These are phyloP conservation scores for Pseudochromis fuscus DNA, from an alignment of 2,797 vertebrate species.

Conservation along the genomic window DNA sequence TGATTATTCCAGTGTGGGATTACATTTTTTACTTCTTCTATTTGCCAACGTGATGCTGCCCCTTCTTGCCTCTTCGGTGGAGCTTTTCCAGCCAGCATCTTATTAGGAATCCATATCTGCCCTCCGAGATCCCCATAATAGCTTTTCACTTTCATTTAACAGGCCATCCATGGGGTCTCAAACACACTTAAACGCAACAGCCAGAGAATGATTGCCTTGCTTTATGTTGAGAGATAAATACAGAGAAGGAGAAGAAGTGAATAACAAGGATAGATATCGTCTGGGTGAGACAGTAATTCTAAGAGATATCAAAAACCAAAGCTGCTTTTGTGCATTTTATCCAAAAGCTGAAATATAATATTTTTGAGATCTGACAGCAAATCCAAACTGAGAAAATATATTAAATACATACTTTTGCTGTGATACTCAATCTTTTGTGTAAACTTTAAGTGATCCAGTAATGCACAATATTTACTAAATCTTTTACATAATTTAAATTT, in stretches of 20 bases:
- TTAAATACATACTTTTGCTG: background rate
- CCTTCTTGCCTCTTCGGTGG: background rate
- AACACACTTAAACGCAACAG: constrained; percentile 54
- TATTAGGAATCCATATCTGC: constrained; percentile 55
- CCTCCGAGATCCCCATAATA: constrained; percentile 53
- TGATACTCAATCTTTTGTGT: too few species aligned
- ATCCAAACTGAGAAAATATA: constrained; percentile 24
- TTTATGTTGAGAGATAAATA: constrained; percentile 32
- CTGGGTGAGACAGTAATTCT: constrained; percentile 26
- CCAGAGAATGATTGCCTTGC: constrained; percentile 46
- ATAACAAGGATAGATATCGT: constrained; percentile 25
- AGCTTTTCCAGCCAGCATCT: constrained; percentile 31
- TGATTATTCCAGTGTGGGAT: constrained; percentile 13
- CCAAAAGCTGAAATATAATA: background rate
- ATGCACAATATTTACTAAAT: constrained; percentile 38
- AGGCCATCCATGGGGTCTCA: constrained; percentile 39
- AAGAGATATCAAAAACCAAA: constrained; percentile 9
- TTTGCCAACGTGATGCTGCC: constrained; percentile 4
- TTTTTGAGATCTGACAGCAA: constrained; percentile 3
- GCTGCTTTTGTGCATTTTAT: constrained; percentile 14
- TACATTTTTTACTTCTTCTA: constrained; percentile 11
- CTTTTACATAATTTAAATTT: constrained; percentile 27
- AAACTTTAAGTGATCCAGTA: background rate
- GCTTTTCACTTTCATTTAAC: constrained; percentile 64
- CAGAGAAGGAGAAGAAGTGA: constrained; percentile 22